phyloP scores from a whole-genome alignment of 2,113 vertebrate genomes.

The Rhea pennata region DNA sequence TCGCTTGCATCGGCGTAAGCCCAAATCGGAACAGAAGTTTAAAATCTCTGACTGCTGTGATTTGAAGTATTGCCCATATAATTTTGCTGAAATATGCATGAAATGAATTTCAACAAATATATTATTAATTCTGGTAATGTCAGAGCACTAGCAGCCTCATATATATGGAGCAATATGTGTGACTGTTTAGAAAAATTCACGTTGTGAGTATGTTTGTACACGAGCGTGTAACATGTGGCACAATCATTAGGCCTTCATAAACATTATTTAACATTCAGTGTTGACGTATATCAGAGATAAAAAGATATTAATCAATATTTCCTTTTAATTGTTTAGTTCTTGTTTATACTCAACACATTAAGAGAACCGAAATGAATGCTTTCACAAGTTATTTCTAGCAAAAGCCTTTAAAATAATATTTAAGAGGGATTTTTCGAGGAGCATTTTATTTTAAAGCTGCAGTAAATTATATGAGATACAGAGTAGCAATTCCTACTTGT shows the following conservation, averaged over 20 bases:
- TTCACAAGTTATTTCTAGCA: background rate
- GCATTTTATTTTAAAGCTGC: background rate
- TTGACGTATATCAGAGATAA: background rate
- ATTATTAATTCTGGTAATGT: conserved; percentile 28
- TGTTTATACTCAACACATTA: background rate
- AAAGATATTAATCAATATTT: conserved; percentile 9
- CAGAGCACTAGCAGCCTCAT: background rate
- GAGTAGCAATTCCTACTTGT: background rate
- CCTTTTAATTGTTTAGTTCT: background rate
- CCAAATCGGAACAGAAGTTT: background rate
- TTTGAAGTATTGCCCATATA: background rate
- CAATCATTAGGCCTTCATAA: rapidly evolving
- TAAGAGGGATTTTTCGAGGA: background rate
- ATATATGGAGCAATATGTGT: background rate
- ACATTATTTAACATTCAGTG: background rate
- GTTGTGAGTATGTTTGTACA: background rate
- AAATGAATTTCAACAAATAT: conserved; percentile 10
- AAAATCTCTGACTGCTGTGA: background rate
- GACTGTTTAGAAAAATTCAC: background rate
- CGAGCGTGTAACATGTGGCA: background rate
- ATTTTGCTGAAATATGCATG: conserved; percentile 27
- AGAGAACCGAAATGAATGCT: background rate
- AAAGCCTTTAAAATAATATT: background rate
- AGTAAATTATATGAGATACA: background rate
- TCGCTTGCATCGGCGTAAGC: background rate